Conservation (phyloP, 2,113 vertebrate species). For the Pituophis catenifer region DNA sequence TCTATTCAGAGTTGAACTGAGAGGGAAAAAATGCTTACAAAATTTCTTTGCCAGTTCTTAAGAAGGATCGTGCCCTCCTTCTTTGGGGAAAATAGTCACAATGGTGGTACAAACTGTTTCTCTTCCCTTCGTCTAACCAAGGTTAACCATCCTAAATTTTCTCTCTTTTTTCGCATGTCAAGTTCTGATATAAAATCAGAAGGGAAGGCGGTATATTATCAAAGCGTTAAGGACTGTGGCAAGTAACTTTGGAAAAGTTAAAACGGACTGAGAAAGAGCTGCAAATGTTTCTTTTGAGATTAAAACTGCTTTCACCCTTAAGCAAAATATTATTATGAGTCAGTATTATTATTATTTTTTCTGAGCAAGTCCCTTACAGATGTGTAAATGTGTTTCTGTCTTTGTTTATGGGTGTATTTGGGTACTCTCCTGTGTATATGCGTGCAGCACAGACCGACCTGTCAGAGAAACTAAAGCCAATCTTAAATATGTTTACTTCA, state of each 20-base stretch:
- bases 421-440: neutral
- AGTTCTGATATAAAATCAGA: neutral
- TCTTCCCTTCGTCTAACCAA: neutral
- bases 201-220: slow-evolving; percentile 21
- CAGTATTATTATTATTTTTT: neutral
- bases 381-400: neutral
- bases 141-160: slow-evolving; percentile 34
- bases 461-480: neutral
- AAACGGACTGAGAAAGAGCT: neutral
- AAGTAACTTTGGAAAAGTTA: neutral
- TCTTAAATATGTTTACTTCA: neutral
- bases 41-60: slow-evolving; percentile 29
- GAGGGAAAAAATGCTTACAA: slow-evolving; percentile 32
- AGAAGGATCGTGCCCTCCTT: slow-evolving; percentile 25
- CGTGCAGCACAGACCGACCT: neutral
- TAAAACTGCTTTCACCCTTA: slow-evolving; percentile 11
- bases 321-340: neutral
- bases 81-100: slow-evolving; percentile 2
- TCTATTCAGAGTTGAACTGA: slow-evolving; percentile 36
- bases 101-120: slow-evolving; percentile 28
- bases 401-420: neutral
- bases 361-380: neutral
- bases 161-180: slow-evolving; percentile 29
- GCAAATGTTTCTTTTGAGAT: slow-evolving; percentile 33
- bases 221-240: neutral